These are phyloP conservation scores for Teleogryllus oceanicus DNA, from an alignment of 2,888 invertebrate species.

Conservation along the genomic window DNA sequence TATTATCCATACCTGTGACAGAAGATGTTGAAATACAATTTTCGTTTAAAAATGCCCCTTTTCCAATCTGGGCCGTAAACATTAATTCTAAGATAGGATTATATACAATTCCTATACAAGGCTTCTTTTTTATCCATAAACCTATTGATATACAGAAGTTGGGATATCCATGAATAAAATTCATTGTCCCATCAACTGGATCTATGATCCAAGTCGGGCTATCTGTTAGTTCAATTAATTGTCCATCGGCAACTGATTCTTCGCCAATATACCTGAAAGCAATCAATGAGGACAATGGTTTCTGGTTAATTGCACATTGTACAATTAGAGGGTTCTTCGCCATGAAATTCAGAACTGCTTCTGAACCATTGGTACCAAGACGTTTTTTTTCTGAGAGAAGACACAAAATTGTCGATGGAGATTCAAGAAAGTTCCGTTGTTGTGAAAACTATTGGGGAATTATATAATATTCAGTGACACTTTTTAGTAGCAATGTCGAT, in stretches of 20 bases:
- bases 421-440: too few species aligned
- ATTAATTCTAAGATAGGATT: conserved; percentile 85
- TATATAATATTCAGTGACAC: too few species aligned
- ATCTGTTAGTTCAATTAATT: conserved; percentile 70
- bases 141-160: conserved; percentile 87
- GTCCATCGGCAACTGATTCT: conserved; percentile 64
- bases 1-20: too few species aligned
- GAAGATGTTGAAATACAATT: conserved; percentile 52
- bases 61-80: conserved; percentile 79
- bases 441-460: too few species aligned
- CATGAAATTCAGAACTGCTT: too few species aligned
- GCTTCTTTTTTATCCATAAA: conserved; percentile 66
- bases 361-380: too few species aligned
- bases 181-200: conserved; percentile 98
- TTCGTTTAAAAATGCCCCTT: conserved; percentile 87
- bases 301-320: too few species aligned
- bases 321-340: too few species aligned
- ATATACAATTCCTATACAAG: conserved; percentile 81
- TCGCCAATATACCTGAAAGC: conserved; percentile 82
- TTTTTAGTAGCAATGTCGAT: too few species aligned
- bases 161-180: conserved; percentile 92
- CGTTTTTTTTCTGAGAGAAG: too few species aligned
- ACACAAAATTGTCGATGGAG: too few species aligned
- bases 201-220: conserved; percentile 97
- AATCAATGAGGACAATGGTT: too few species aligned